A percentile compares a stretch with the other conserved stretches of the same genome.
Conservation (phyloP, 35 echinoderm and acorn worm genomes). For the Anneissia japonica region DNA sequence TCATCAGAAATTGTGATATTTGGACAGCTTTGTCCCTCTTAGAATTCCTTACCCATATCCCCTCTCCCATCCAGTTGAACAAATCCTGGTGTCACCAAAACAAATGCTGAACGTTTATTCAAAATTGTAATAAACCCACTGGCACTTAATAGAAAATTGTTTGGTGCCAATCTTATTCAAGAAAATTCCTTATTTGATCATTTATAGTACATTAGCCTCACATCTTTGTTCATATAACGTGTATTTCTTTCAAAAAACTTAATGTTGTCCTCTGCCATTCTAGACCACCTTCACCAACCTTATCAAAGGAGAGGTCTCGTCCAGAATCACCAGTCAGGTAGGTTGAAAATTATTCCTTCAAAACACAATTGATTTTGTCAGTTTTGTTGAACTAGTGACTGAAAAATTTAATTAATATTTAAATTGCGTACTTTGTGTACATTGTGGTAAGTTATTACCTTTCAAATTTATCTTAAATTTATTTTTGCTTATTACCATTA, state of each 20-base stretch:
- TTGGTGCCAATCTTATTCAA: neutral
- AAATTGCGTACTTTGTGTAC: too few relatives aligned
- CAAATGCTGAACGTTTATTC: too few relatives aligned
- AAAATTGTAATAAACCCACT: too few relatives aligned
- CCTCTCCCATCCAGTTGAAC: too few relatives aligned
- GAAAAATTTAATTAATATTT: too few relatives aligned
- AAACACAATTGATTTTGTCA: too few relatives aligned
- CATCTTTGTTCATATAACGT: neutral
- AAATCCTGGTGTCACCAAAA: too few relatives aligned
- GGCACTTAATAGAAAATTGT: neutral
- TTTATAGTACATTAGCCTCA: neutral
- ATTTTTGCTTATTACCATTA: neutral
- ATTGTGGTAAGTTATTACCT: neutral
- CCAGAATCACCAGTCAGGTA: constrained; percentile 59
- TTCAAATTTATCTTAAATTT: neutral
- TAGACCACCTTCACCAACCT: constrained; percentile 62
- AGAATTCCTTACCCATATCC: too few relatives aligned
- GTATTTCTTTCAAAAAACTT: constrained; percentile 1
- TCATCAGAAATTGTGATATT: too few relatives aligned
- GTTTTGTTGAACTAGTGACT: too few relatives aligned
- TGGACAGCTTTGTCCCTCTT: too few relatives aligned
- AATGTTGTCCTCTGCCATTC: neutral
- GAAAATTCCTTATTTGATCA: neutral
- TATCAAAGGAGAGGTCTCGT: constrained; percentile 35
- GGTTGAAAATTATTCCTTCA: too few relatives aligned